Evolutionary conservation across 2,113 vertebrate genomes (phyloP), one percentile per base, ranked within the genome.

Genomic region (Corythoichthys haematopterus): DNA sequence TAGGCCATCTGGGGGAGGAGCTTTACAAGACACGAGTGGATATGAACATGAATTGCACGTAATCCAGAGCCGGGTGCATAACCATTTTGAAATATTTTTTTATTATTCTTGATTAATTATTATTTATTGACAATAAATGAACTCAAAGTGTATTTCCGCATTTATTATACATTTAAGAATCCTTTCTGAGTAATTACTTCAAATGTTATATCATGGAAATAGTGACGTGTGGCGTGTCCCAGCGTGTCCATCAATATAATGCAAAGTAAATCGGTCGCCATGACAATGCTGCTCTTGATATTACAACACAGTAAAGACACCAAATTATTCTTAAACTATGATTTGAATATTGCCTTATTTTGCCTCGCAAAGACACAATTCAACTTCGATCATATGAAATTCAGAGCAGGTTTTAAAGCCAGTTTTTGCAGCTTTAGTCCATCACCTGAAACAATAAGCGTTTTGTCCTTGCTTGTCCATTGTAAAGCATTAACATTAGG

Each of bases 381-480:
- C 14, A 15, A 15, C 2, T 15, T 50, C 14, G 14, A 14, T 50
- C 4, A 14, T 50, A 50, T 14, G 47, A 2, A 50, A 50, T 50
- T 4, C 47, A 50, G 2, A 50, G 13, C 12, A 13, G 4, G 47
- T 14, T 50, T 50, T 50, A 15, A 2, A 45, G 11, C 43, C 14
- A 50, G 13, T 15, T 14, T 50, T 4, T 50, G 11, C 47, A 14
- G 13, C 47, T 50, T 50, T 50, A 15, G 12, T 50, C 12, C 4
- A 15, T 14, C 14, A 50, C 12, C 47, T 13, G 10, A 13, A 50
- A 15, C 47, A 50, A 50, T 50, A 13, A 2, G 47, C 3, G 2
- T 4, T 20, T 15, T 70, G 64, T 72, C 48, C 50, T 71, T 13
- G 14, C 69, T 72, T 64, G 35, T 67, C n/a, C 28, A 56, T 13